phyloP scores from a whole-genome alignment of 2,888 invertebrate genomes.

The Latrodectus elegans region DNA sequence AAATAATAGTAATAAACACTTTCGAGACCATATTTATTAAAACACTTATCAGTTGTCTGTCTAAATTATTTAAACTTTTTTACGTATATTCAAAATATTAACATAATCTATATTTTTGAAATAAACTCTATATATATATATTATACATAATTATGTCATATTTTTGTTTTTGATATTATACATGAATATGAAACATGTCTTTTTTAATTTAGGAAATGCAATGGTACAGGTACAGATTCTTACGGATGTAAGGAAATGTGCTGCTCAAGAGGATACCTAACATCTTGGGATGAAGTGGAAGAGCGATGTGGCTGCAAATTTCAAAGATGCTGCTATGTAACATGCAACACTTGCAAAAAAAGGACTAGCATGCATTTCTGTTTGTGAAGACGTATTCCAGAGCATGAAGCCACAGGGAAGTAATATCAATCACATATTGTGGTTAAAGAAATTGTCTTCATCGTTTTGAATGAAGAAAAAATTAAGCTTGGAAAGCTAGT shows the following conservation, averaged over 20 bases:
- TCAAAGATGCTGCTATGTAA: slow-evolving; percentile 93
- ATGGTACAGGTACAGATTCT: slow-evolving; percentile 79
- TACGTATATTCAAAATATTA: too few relatives aligned
- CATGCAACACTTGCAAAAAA: slow-evolving; percentile 85
- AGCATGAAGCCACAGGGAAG: neutral
- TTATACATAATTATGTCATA: too few relatives aligned
- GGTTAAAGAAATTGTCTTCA: neutral
- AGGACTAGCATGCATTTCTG: slow-evolving; percentile 73
- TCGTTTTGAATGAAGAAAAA: neutral
- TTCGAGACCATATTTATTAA: too few relatives aligned
- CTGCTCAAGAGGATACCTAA: slow-evolving; percentile 86
- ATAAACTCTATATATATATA: too few relatives aligned
- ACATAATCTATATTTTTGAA: too few relatives aligned
- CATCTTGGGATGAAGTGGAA: slow-evolving; percentile 82
- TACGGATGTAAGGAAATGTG: slow-evolving; percentile 92
- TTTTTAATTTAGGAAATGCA: slow-evolving; percentile 74
- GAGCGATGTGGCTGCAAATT: slow-evolving; percentile 92
- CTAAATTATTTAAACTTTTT: too few relatives aligned
- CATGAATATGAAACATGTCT: neutral
- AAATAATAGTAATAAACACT: too few relatives aligned
- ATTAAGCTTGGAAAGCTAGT: neutral
- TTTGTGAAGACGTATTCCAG: slow-evolving; percentile 47
- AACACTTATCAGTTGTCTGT: too few relatives aligned
- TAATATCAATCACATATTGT: neutral
- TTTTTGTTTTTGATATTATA: neutral